Evolutionary conservation across 1,140 invertebrate genomes (phyloP), one percentile per base, ranked within the genome.

Genomic region (Sipha flava): DNA sequence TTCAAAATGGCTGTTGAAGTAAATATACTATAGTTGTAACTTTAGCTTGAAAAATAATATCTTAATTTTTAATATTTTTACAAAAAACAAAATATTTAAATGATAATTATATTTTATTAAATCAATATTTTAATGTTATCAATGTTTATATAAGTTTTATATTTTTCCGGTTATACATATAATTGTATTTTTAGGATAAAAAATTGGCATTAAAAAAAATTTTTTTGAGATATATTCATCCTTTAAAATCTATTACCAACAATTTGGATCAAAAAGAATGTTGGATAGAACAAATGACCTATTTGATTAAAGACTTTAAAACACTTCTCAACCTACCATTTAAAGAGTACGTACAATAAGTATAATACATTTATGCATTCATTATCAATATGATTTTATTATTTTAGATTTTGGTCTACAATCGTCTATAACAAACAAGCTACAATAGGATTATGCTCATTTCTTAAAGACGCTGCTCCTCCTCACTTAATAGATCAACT

Each of bases 201-300:
- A 77, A 77, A 26, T 77, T 77, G 21, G 47, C 73, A 10, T 29
- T 77, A 10, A 77, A 77, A 26, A 57, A 34, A n/a, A 21, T 37
- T 18, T 77, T 77, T 77, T 18, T 77, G 26, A 57, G 34, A n/a
- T 77, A 77, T 43, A 29, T 77, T 23, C 73, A 77, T 59, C 73
- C 73, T 43, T 77, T 59, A n/a, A 77, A 59, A 59, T 43, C 52
- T 40, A 77, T 77, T 5, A 57, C n/a, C 21, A 54, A 77, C 16
- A 2, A 21, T 77, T 9, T 29, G 31, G 73, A 77, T 37, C 52
- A 77, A 57, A 77, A 77, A 57, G 21, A 77, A 29, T 77, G 52
- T 77, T 77, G 73, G 73, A 40, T 77, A 26, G 49, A 77, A 40
- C 73, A 77, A 16, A 77, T 77, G 73, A 59, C 57, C 21, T 77